Percentiles rank a stretch among this genome's conserved stretches.
Evolutionary conservation across 2,113 vertebrate species (phyloP).

Genomic region (Callospermophilus lateralis): DNA sequence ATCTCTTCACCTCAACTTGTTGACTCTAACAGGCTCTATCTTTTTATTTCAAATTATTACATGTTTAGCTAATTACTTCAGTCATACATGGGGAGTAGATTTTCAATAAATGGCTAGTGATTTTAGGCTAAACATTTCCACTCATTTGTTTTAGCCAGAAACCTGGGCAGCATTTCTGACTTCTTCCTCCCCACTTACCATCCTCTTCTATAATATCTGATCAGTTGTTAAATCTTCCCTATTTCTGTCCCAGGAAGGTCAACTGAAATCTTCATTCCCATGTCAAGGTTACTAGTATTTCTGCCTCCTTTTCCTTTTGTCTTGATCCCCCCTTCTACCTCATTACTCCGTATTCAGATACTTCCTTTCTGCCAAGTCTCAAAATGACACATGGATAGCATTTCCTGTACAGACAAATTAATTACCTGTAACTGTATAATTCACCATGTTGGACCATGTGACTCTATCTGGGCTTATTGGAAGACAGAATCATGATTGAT

Average conservation of each 20-base stretch:
- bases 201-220: background rate
- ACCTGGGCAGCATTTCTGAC: background rate
- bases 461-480: background rate
- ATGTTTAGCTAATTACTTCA: background rate
- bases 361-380: background rate
- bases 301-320: background rate
- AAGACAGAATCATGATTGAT: background rate
- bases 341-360: background rate
- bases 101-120: background rate
- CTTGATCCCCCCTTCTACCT: background rate
- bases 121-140: conserved; percentile 51
- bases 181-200: background rate
- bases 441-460: background rate
- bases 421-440: background rate
- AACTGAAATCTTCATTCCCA: background rate
- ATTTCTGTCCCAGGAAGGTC: background rate
- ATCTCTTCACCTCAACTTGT: background rate
- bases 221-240: background rate
- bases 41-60: background rate
- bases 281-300: background rate
- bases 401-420: background rate
- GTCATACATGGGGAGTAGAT: background rate
- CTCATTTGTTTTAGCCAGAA: conserved; percentile 5
- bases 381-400: background rate
- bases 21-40: background rate